Base-by-base conservation (phyloP, 2,113 vertebrate genomes). In the Macrotis lagotis region DNA sequence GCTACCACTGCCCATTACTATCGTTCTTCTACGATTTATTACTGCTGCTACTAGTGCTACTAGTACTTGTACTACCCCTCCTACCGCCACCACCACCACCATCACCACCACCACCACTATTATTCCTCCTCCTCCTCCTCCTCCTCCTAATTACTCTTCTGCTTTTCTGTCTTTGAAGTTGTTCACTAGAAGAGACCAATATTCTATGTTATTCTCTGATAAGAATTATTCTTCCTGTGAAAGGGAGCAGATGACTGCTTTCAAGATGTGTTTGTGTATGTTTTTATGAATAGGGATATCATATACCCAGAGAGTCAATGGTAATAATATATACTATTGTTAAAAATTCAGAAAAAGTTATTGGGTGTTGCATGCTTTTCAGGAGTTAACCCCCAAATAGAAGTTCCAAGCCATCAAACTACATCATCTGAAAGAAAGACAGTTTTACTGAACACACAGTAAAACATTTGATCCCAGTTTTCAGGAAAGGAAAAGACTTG, bases 101-200 rank as follows among this genome's bases (percentile, higher is more conserved):
- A 51, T 16, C 11, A 51, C 95, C 55, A 92, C 91, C 91, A 51
- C 91, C 50, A 53, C 53, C 74, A 95, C 48, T 93, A 37, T 88
- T 95, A 91, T 91, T 59, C 48, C 49, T 96, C 59, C 49, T 94
- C 94, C 50, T 22, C 92, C 94, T 95, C 90, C 90, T 95, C 96
- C 92, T 90, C 96, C 94, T 95, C n/a, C 94, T 96, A 0, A 0
- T 94, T n/a, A n/a, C n/a, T n/a, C n/a, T n/a, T n/a, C 74, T 88
- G 14, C 89, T 90, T 96, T 91, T 96, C 94, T 97, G 6, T 10
- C 92, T 93, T 74, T 94, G 95, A 94, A 96, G 74, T 93, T 94
- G 92, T 95, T 95, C 93, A 96, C 95, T 96, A 94, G 94, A 83
- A 48, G 25, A 92, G 89, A 55, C 37, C 92, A 89, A 25, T 6